phyloP scores from a whole-genome alignment of 2,888 invertebrate genomes.

The Auanema freiburgensis region DNA sequence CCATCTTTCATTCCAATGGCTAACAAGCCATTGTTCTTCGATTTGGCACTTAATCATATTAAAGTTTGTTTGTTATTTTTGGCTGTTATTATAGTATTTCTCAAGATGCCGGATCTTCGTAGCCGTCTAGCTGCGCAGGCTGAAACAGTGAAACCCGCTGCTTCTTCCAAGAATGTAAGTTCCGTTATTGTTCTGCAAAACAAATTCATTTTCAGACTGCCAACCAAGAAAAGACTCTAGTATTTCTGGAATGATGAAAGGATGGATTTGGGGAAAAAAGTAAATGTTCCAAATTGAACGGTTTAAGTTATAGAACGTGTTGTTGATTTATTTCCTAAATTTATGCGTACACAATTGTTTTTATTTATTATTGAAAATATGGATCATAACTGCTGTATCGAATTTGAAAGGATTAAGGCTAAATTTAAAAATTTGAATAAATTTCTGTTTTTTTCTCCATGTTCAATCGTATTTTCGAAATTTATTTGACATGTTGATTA shows the following conservation, averaged over 20 bases:
- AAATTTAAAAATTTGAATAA: too few species aligned
- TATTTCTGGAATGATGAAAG: slow-evolving; percentile 30
- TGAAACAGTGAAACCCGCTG: slow-evolving; percentile 10
- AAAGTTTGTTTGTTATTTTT: slow-evolving; percentile 18
- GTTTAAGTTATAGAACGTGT: too few species aligned
- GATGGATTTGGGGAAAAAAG: slow-evolving; percentile 41
- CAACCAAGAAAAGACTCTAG: slow-evolving; percentile 18
- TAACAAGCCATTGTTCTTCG: slow-evolving; percentile 95
- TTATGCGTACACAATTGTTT: too few species aligned
- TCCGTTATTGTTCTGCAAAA: not conserved
- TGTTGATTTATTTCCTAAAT: too few species aligned
- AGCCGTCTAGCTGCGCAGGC: not conserved
- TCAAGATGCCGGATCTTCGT: not conserved
- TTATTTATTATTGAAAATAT: too few species aligned
- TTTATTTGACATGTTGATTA: too few species aligned
- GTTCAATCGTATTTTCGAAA: too few species aligned
- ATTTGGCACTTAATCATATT: slow-evolving; percentile 90
- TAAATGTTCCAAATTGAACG: slow-evolving; percentile 1
- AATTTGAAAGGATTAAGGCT: too few species aligned
- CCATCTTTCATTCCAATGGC: slow-evolving; percentile 76
- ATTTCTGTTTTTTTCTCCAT: too few species aligned
- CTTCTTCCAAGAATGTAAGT: slow-evolving; percentile 2
- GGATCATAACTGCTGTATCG: too few species aligned
- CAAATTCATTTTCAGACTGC: not conserved
- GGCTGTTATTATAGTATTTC: not conserved